Percentiles rank a stretch among this genome's conserved stretches.
These are phyloP conservation scores for Bombylius major DNA, from an alignment of 2,888 invertebrate genomes.

Conservation along the genomic window DNA sequence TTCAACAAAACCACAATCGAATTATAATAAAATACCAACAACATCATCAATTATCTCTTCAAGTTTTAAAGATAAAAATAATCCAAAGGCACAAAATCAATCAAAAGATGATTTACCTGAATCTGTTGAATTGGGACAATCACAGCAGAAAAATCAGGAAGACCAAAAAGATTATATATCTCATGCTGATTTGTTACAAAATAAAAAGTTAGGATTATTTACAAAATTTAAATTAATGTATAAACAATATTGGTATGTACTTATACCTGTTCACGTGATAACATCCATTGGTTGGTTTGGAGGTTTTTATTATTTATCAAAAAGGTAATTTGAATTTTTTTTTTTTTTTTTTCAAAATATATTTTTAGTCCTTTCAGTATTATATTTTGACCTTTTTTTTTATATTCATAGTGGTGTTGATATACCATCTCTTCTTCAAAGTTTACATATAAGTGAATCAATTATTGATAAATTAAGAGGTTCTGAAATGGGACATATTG, in stretches of 20 bases:
- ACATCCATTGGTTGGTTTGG: constrained; percentile 85
- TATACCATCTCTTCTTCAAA: constrained; percentile 64
- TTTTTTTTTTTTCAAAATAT: background rate
- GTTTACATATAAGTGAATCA: constrained; percentile 62
- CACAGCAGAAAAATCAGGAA: too few relatives aligned
- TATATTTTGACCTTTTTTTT: background rate
- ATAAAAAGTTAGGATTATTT: constrained; percentile 49
- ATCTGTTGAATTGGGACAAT: too few relatives aligned
- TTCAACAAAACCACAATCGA: too few relatives aligned
- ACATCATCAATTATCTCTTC: too few relatives aligned
- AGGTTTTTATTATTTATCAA: constrained; percentile 71
- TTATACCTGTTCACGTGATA: constrained; percentile 81
- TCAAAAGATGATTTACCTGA: too few relatives aligned
- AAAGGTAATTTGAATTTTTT: constrained; percentile 47
- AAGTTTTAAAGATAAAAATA: too few relatives aligned
- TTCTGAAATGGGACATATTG: constrained; percentile 77
- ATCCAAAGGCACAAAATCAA: too few relatives aligned
- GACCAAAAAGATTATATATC: too few relatives aligned
- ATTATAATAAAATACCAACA: too few relatives aligned
- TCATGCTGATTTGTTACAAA: too few relatives aligned
- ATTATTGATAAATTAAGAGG: constrained; percentile 62
- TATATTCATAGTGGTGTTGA: constrained; percentile 72
- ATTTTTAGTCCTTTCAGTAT: background rate
- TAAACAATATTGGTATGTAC: constrained; percentile 92
- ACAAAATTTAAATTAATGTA: constrained; percentile 83